Base-by-base conservation (phyloP, 2,113 vertebrate genomes). In the Saccopteryx leptura region DNA sequence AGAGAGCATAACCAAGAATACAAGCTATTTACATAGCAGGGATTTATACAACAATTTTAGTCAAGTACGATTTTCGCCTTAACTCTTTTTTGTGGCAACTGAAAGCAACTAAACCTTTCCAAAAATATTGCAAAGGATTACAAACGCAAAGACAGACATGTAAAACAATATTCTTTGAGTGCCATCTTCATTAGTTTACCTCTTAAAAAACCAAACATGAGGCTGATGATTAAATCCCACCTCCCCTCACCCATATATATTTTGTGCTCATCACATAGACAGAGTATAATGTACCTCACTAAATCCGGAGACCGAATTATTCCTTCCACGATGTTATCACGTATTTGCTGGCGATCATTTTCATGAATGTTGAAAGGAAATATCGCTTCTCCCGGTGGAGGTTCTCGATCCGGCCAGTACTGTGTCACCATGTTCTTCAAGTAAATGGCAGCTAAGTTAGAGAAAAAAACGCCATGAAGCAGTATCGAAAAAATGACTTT, bases 391-490 rank as follows among this genome's bases (percentile, higher is more conserved):
- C 99, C 99, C 0, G 99, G 98, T 21, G 99, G 99, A 0, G 99
- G 99, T 54, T 99, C 99, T 50, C 99, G 98, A 96, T 99, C 99
- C 0, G 99, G 99, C 99, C 99, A 99, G 98, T 99, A 99, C 98
- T 99, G 99, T 17, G 99, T 99, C 96, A 99, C 99, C 99, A 99
- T 99, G 98, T 99, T 99, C 99, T 99, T 99, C 98, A 99, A 98
- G 98, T 99, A 99, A 98, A 99, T 99, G 89, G 99, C 99, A 97
- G 99, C 99, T 99, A 72, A 56, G 50, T 4, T 93, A 87, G 58
- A 96, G 86, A 54, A 87, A 58, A 89, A 84, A 94, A 93, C 66
- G 6, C 39, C 90, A 80, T 24, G 15, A 78, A 82, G 93, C 48
- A 96, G 68, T 0, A 33, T 21, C 39, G 48, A 94, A 97, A 97